phyloP scores from a whole-genome alignment of 2,797 vertebrate species.

The Malacoctenus gilli region DNA sequence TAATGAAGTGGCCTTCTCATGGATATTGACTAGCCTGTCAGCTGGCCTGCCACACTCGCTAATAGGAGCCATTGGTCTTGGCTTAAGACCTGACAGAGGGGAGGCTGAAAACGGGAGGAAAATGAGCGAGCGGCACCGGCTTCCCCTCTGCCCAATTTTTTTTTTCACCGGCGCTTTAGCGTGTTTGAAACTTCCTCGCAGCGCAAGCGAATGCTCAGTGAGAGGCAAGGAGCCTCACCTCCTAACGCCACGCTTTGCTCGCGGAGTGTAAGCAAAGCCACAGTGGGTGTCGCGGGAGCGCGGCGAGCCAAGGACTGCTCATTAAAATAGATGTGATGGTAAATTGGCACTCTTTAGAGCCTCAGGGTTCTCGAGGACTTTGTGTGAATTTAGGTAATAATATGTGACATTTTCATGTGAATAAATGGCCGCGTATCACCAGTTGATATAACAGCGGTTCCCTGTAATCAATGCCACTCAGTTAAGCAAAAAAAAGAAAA shows the following conservation, averaged over 20 bases:
- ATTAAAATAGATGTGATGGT: conserved; percentile 66
- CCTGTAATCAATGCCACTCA: conserved; percentile 38
- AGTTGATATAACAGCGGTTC: conserved; percentile 30
- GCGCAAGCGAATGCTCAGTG: conserved; percentile 12
- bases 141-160: conserved; percentile 34
- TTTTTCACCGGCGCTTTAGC: conserved; percentile 13
- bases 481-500: conserved; percentile 21
- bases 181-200: conserved; percentile 16
- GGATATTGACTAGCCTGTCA: conserved; percentile 99
- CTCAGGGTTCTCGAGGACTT: conserved; percentile 37
- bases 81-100: conserved; percentile 70
- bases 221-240: conserved; percentile 29
- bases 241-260: conserved; percentile 18
- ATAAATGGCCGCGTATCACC: conserved; percentile 49
- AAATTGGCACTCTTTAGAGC: conserved; percentile 60
- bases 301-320: conserved; percentile 86
- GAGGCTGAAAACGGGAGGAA: conserved; percentile 46
- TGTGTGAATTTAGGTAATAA: conserved; percentile 57
- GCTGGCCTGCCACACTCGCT: conserved; percentile 93
- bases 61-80: conserved; percentile 99
- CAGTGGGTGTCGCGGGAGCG: conserved; percentile 53
- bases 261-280: conserved; percentile 51
- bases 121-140: conserved; percentile 49
- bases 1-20: conserved; percentile 99
- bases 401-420: conserved; percentile 60